Base-by-base conservation (phyloP, 2,888 invertebrate genomes). In the Rhagium mordax region DNA sequence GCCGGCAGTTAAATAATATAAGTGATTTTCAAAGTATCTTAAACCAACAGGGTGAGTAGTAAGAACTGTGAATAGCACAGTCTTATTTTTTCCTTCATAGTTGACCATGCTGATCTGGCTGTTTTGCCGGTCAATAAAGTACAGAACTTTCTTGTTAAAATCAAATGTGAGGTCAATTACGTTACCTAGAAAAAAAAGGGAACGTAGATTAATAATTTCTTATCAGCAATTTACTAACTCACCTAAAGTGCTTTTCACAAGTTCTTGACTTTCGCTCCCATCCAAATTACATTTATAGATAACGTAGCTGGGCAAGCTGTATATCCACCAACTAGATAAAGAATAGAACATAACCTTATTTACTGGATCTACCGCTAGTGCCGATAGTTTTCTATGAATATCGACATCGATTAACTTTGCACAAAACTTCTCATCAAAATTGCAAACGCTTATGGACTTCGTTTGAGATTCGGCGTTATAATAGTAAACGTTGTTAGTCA, bases 21-120 rank as follows among this genome's bases (percentile, higher is more conserved):
- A 88, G 76, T 93, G 89, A 85, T 95, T 94, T 84, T 95, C 95
- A 85, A 93, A 94, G 53, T 96, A 88, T 4, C 91, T 91, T 20
- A 96, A 85, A 0, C 92, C 92, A 53, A 91, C 90, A 0, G 95
- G 94, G 41, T 89, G 89, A 20, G 88, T 86, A 2, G 90, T 83
- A 33, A 33, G 33, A 69, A 90, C 89, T 65, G 88, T 85, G 0
- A 91, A 85, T 0, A 90, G 85, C 0, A 87, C 85, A 21, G 86
- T 76, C 84, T 87, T 89, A 83, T 85, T 80, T 2, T 82, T 82
- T 33, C 90, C 90, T 49, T 89, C 87, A 70, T 92, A 92, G 77
- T 85, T 84, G 18, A 90, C 81, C 27, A 88, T 62, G 33, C 72
- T 73, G 15, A 85, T 88, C 0, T 88, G 86, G 57, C 90, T 89